These are phyloP conservation scores for Bujurquina vittata DNA, from an alignment of 2,113 vertebrate species.

Conservation along the genomic window DNA sequence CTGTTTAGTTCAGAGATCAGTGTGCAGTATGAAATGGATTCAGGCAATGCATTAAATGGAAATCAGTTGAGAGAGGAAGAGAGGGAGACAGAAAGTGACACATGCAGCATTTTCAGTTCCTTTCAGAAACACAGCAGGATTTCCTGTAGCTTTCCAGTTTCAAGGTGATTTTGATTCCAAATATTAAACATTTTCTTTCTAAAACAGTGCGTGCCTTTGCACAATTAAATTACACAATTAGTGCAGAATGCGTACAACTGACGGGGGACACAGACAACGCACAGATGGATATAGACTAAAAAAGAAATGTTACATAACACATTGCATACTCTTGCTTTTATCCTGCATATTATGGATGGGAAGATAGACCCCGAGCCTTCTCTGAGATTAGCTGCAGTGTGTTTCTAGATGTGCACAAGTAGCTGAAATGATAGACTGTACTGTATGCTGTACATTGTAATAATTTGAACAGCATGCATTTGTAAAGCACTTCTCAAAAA, in stretches of 20 bases:
- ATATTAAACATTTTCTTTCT: neutral
- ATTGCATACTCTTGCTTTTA: conserved; percentile 48
- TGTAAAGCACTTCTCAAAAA: neutral
- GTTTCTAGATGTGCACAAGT: conserved; percentile 16
- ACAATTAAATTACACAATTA: conserved; percentile 8
- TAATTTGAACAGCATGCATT: neutral
- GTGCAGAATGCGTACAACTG: conserved; percentile 22
- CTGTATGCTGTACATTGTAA: neutral
- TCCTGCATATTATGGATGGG: conserved; percentile 54
- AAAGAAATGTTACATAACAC: conserved; percentile 61
- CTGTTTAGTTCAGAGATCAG: conserved; percentile 30
- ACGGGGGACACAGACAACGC: conserved; percentile 28
- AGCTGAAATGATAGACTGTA: conserved; percentile 6
- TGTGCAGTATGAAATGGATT: conserved; percentile 29
- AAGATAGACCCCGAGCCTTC: conserved; percentile 33
- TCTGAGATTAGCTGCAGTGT: conserved; percentile 44
- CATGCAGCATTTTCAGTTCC: conserved; percentile 39
- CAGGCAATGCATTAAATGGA: conserved; percentile 15
- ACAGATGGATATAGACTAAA: conserved; percentile 62
- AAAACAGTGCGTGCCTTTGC: neutral
- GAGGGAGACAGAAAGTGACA: neutral
- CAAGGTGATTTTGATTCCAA: neutral
- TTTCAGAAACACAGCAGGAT: conserved; percentile 31
- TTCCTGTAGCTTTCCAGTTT: conserved; percentile 27
- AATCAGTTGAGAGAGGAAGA: conserved; percentile 36